phyloP scores from a whole-genome alignment of 2,888 invertebrate species.

The Brachyptera putata region DNA sequence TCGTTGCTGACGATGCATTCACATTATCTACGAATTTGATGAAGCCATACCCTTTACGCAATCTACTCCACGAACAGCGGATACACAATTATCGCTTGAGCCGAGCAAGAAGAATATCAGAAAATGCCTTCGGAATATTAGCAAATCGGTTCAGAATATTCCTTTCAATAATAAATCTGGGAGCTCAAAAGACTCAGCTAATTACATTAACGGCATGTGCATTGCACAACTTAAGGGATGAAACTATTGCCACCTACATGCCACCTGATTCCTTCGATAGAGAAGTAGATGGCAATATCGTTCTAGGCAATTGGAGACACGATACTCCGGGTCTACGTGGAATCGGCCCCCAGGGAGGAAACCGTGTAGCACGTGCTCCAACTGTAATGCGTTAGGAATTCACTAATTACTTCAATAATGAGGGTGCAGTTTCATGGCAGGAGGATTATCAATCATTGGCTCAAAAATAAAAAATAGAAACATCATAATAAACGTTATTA shows the following conservation, averaged over 20 bases:
- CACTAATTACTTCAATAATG: background rate
- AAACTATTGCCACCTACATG: background rate
- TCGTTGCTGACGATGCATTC: conserved; percentile 43
- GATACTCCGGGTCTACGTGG: background rate
- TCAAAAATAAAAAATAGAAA: no score
- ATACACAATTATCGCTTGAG: background rate
- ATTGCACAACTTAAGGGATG: background rate
- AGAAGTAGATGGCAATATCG: background rate
- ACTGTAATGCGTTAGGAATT: background rate
- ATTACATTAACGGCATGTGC: background rate
- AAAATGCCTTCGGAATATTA: background rate
- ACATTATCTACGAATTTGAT: conserved; percentile 16
- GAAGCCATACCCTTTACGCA: background rate
- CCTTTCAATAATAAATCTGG: background rate
- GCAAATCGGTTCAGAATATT: background rate
- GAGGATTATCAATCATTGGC: no score
- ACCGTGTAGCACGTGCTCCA: background rate
- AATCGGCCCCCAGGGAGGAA: background rate
- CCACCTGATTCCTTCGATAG: background rate
- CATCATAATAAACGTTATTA: no score
- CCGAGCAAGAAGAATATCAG: background rate
- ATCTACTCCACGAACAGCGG: background rate
- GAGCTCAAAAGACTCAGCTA: background rate
- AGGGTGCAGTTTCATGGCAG: background rate
- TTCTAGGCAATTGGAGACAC: background rate